phyloP scores from a whole-genome alignment of 2,113 vertebrate species.

The Sceloporus undulatus region DNA sequence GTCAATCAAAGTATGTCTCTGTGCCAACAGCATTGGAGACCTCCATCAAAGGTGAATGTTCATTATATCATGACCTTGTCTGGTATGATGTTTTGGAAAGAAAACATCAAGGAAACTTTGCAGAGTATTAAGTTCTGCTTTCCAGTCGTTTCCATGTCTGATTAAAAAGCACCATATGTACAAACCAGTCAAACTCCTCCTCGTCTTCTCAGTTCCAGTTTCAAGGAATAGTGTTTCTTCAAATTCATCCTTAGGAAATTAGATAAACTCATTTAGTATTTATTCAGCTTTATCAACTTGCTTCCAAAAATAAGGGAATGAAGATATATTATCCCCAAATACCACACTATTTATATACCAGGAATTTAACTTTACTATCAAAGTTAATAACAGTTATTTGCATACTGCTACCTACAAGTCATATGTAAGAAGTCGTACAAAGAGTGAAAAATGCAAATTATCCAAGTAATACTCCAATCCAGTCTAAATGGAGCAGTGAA shows the following conservation, averaged over 20 bases:
- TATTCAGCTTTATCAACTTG: neutral
- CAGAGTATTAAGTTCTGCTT: neutral
- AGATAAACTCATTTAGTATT: neutral
- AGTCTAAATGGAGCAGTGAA: no score
- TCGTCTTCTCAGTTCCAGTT: neutral
- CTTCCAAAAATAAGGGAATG: neutral
- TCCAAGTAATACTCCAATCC: no score
- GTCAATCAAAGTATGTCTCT: conserved; percentile 27
- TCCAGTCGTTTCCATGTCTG: neutral
- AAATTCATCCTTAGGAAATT: neutral
- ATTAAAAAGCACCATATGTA: neutral
- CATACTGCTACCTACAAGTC: no score
- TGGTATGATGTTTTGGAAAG: conserved; percentile 57
- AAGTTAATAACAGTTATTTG: neutral
- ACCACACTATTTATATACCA: neutral
- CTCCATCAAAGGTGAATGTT: conserved; percentile 52
- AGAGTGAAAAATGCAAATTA: no score
- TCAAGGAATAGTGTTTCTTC: neutral
- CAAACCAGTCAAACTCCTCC: neutral
- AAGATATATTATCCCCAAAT: neutral
- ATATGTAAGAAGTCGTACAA: no score
- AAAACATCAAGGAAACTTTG: conserved; percentile 54
- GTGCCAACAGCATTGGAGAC: conserved; percentile 34
- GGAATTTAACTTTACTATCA: neutral
- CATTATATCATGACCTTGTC: conserved; percentile 57